Evolutionary conservation across 53 echinoderm and acorn worm genomes (phyloP).

Genomic region (Pentamera pediparva): DNA sequence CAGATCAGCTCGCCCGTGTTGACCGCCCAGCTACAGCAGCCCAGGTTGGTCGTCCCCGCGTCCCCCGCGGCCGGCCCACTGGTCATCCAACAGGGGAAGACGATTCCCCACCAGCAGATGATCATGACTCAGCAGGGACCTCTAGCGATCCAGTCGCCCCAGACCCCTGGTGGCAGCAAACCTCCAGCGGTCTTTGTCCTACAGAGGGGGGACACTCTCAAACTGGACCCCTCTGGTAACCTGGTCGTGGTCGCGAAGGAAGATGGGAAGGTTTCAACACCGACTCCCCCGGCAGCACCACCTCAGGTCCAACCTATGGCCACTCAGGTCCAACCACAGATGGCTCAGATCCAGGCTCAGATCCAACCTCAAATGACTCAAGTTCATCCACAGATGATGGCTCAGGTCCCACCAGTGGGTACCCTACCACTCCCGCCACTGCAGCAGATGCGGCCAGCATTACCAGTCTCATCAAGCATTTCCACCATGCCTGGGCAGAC

Average conservation of each 20-base stretch:
- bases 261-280: not conserved
- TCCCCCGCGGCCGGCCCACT: not conserved
- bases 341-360: not conserved
- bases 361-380: not conserved
- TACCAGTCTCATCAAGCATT: not conserved
- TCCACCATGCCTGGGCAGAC: not conserved
- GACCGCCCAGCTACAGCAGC: constrained; percentile 1
- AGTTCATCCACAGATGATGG: not conserved
- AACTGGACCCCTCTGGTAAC: constrained; percentile 76
- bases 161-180: constrained; percentile 27
- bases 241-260: constrained; percentile 72
- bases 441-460: not conserved
- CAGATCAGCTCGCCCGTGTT: constrained; percentile 14
- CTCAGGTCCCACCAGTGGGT: not conserved
- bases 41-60: not conserved
- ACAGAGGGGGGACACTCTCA: constrained; percentile 81
- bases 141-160: constrained; percentile 38
- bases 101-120: constrained; percentile 37
- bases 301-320: not conserved
- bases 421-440: constrained; percentile 19
- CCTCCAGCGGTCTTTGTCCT: constrained; percentile 79
- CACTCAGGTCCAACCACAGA: not conserved
- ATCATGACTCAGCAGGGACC: constrained; percentile 43
- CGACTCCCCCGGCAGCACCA: not conserved
- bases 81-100: not conserved